Evolutionary conservation across 2,797 vertebrate genomes (phyloP), one percentile per base, ranked within the genome.

Genomic region (Scleropages formosus): DNA sequence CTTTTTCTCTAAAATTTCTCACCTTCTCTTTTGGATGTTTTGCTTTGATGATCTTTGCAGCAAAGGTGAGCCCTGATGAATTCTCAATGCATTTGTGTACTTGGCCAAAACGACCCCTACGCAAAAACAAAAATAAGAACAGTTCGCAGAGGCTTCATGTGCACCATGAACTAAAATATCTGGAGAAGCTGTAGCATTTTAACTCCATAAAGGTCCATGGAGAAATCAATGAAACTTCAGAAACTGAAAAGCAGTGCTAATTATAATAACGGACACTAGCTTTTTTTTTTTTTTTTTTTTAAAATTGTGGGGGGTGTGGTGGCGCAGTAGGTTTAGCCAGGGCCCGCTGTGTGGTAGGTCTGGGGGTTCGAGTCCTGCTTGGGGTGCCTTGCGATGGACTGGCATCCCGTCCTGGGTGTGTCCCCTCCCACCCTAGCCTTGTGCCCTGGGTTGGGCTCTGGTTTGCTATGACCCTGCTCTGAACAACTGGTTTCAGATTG

Each of bases 1-100:
- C 18, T 70, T 1, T 22, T 60, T 1, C 16, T 13, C 44, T n/a
- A 4, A 16, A 64, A 12, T 9, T 10, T 39, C 44, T 3, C 91
- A 99, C 98, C 96, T 98, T 99, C 81, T 99, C 94, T 82, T 96
- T 99, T 73, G 68, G 72, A 80, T 84, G 85, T 87, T 87, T 91
- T 24, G 94, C 95, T 92, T 96, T 98, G 84, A 99, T 98, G 87
- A 98, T 94, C 90, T 99, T 99, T 3, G 96, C 97, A 18, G 98
- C 98, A 86, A 99, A 89, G 78, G 95, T 95, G 77, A 99, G 93
- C 76, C 97, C 96, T 0, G 98, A 97, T 18, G 94, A 92, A 84
- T 96, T 99, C 87, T 99, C 98, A 69, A 97, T 92, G 83, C 98
- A 99, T 90, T 93, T 98, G 89, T 99, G 94, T 74, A 99, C 98